A percentile compares a stretch with the other conserved stretches of the same genome.
Evolutionary conservation across 2,797 vertebrate genomes (phyloP).

Genomic region (Xenops minutus): DNA sequence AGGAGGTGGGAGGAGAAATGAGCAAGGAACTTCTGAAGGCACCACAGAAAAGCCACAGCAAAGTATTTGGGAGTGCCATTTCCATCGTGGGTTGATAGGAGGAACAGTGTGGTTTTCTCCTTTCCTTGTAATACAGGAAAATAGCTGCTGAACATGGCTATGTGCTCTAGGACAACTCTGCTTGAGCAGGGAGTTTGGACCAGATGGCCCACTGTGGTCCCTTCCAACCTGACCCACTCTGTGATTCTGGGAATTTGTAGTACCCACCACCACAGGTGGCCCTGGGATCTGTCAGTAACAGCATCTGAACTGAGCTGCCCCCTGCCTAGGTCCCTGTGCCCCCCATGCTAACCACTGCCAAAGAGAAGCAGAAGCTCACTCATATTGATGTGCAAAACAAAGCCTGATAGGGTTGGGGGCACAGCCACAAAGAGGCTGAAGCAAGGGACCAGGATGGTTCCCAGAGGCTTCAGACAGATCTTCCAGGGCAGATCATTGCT

Average conservation of each 20-base stretch:
- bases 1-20: not conserved
- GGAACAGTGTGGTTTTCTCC: not conserved
- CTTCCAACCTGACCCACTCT: not conserved
- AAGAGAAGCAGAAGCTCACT: not conserved
- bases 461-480: not conserved
- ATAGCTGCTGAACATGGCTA: not conserved
- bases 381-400: not conserved
- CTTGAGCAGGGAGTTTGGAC: not conserved
- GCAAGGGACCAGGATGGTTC: not conserved
- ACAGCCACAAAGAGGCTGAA: not conserved
- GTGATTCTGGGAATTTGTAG: not conserved
- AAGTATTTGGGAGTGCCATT: not conserved
- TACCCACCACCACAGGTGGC: not conserved
- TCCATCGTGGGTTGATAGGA: not conserved
- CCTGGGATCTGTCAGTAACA: not conserved
- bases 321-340: not conserved
- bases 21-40: not conserved
- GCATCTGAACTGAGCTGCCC: not conserved
- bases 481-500: not conserved
- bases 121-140: not conserved
- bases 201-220: not conserved
- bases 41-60: not conserved
- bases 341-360: not conserved
- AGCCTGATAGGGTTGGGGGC: not conserved
- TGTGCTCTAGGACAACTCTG: not conserved